phyloP scores from a whole-genome alignment of 2,113 vertebrate species.

The Rhinopithecus roxellana region DNA sequence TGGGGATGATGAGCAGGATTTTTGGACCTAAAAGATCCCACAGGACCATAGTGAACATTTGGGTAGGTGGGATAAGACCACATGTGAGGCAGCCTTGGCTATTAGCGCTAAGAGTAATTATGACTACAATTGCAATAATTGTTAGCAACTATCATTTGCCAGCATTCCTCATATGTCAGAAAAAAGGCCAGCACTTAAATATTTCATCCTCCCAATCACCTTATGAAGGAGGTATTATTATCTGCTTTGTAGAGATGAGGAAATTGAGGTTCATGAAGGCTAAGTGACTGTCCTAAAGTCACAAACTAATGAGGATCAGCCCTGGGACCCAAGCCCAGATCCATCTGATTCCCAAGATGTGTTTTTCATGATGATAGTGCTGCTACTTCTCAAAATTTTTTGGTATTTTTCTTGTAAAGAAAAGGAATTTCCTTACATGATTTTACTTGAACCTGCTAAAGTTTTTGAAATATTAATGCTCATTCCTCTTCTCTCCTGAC shows the following conservation, averaged over 20 bases:
- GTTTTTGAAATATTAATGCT: not conserved
- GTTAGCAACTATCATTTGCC: not conserved
- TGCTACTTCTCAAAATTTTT: not conserved
- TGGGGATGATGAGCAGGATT: not conserved
- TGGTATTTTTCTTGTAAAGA: not conserved
- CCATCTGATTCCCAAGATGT: not conserved
- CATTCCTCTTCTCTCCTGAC: not conserved
- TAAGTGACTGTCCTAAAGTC: not conserved
- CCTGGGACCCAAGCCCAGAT: not conserved
- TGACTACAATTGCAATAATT: not conserved
- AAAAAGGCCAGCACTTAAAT: not conserved
- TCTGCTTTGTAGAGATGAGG: not conserved
- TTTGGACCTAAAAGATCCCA: not conserved
- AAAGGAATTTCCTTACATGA: not conserved
- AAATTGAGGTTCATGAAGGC: not conserved
- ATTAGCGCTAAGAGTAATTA: not conserved
- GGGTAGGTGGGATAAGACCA: not conserved
- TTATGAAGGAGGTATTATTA: not conserved
- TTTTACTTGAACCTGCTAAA: not conserved
- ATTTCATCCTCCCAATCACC: not conserved
- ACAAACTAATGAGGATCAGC: not conserved
- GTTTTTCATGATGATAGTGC: not conserved
- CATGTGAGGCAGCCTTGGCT: not conserved
- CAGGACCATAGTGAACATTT: not conserved
- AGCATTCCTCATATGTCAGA: not conserved